phyloP scores from a whole-genome alignment of 2,113 vertebrate species.

The Meles meles region DNA sequence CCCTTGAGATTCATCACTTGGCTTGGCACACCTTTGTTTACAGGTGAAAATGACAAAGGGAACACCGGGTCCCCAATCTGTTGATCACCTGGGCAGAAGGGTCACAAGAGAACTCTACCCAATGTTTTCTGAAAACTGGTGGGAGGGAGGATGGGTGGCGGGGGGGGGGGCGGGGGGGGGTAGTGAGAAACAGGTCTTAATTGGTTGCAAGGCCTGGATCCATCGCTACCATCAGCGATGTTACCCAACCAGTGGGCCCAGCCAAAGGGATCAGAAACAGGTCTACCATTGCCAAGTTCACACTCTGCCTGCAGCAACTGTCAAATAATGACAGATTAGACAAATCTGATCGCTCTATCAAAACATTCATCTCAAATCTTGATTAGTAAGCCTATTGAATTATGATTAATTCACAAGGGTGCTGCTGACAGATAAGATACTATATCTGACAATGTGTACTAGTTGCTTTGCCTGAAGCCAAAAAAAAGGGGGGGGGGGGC shows the following conservation, averaged over 20 bases:
- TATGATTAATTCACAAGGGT: conserved; percentile 93
- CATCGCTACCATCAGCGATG: not conserved
- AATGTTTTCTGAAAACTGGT: not conserved
- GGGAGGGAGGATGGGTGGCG: not conserved
- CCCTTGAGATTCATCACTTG: conserved; percentile 82
- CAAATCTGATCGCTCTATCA: conserved; percentile 94
- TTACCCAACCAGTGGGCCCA: conserved; percentile 54
- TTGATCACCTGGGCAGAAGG: conserved; percentile 35
- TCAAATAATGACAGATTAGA: conserved; percentile 90
- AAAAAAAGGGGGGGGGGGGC: conserved; percentile 21
- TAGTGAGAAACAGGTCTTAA: conserved; percentile 37
- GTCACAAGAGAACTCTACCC: conserved; percentile 36
- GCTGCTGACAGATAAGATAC: conserved; percentile 91
- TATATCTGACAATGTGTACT: conserved; percentile 88
- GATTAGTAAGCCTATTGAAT: conserved; percentile 94
- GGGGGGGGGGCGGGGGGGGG: too few relatives aligned
- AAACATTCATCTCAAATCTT: conserved; percentile 95
- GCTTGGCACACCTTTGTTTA: conserved; percentile 69
- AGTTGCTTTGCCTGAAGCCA: conserved; percentile 85
- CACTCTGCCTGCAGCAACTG: conserved; percentile 87
- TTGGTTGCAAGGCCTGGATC: not conserved
- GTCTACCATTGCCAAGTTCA: conserved; percentile 81
- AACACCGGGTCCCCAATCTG: conserved; percentile 70
- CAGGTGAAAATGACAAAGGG: conserved; percentile 77
- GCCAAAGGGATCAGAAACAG: conserved; percentile 78